Base-by-base conservation (phyloP, 2,888 invertebrate genomes). In the Ptilodon capucinus region DNA sequence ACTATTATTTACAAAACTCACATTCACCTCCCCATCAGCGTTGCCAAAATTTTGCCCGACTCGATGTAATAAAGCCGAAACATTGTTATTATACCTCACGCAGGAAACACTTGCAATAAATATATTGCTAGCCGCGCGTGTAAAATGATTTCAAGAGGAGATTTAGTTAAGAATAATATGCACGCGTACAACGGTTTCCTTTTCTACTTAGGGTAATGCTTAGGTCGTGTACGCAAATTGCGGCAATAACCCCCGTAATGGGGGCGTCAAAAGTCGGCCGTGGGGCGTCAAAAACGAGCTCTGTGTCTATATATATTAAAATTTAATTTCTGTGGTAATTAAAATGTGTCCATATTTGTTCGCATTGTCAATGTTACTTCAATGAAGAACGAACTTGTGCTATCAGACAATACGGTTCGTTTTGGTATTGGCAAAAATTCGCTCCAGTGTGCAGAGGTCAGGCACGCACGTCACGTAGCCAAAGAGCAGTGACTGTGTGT, bases 121-220 rank as follows among this genome's bases (percentile, higher is more conserved):
- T 46, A 42, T 50, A 43, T 46, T 46, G 42, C 45, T 11, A 17
- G 38, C 34, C 36, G 46, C 41, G 51, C 46, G 34, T 46, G 30
- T 36, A 30, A 48, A 48, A 64, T 48, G 55, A 36, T 55, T 51
- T 46, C 40, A 44, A 46, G 38, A 45, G 48, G 46, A 36, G 49
- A 55, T 58, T 61, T 48, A 54, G 53, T 49, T 50, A 45, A 58
- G 46, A 61, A 53, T 53, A 54, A 55, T 50, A 50, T 35, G 36
- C 46, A 41, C 23, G 48, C 45, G 45, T 48, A 73, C 69, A 74
- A 58, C 66, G 57, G 56, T 71, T 68, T 41, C 52, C 68, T 67
- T 68, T 76, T 55, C 64, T 66, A 68, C 74, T 74, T 71, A 74
- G 60, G 68, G 57, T 68, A 63, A 64, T 53, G 57, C 52, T 60